phyloP scores from a whole-genome alignment of 2,888 invertebrate genomes.

The Micoletzkya japonica region DNA sequence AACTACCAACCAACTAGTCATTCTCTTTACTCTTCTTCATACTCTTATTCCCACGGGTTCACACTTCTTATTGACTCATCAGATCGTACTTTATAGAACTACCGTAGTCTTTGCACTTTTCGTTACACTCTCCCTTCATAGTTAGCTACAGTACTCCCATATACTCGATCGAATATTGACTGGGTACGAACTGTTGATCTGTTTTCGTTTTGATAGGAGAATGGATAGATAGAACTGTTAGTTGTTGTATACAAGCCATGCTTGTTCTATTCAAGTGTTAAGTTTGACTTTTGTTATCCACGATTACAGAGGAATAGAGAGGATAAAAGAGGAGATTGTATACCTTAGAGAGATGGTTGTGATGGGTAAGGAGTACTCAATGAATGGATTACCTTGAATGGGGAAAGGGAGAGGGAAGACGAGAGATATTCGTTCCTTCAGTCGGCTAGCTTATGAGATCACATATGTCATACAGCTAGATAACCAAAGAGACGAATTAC shows the following conservation, averaged over 20 bases:
- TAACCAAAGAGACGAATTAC: conserved; percentile 26
- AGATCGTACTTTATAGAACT: too few relatives aligned
- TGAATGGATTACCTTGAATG: neutral
- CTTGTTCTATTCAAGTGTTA: too few relatives aligned
- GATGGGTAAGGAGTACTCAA: neutral
- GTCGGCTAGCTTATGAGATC: conserved; percentile 23
- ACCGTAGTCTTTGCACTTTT: too few relatives aligned
- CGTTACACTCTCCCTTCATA: too few relatives aligned
- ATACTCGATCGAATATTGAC: too few relatives aligned
- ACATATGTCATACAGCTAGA: conserved; percentile 27
- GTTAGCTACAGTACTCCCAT: too few relatives aligned
- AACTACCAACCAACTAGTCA: neutral
- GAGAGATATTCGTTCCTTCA: conserved; percentile 14
- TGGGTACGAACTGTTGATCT: too few relatives aligned
- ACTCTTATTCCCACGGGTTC: too few relatives aligned
- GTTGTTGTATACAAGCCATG: too few relatives aligned
- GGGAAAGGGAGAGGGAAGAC: neutral
- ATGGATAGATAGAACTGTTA: neutral
- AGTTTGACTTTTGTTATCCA: too few relatives aligned
- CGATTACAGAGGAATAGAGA: neutral
- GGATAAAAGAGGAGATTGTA: conserved; percentile 7
- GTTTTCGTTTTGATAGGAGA: neutral
- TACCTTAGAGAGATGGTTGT: too few relatives aligned
- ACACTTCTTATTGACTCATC: too few relatives aligned
- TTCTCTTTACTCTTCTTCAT: neutral